A percentile compares a stretch with the other conserved stretches of the same genome.
phyloP scores from a whole-genome alignment of 2,888 invertebrate genomes.

The Troilus luridus region DNA sequence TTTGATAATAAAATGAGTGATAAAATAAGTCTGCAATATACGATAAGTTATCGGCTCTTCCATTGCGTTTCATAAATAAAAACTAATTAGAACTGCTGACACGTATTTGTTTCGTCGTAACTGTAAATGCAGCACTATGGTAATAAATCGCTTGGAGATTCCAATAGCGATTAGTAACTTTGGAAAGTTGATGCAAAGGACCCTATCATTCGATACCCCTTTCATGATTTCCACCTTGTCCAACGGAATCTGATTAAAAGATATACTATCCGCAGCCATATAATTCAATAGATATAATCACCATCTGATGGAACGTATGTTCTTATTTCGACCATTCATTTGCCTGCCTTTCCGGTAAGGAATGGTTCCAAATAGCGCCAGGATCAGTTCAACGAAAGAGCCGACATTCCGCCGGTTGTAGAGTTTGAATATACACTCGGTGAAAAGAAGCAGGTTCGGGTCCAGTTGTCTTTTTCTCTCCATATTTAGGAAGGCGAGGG shows the following conservation, averaged over 20 bases:
- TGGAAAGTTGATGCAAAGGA: not conserved
- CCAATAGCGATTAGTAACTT: not conserved
- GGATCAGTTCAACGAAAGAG: not conserved
- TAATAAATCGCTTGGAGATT: not conserved
- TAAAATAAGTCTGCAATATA: no score
- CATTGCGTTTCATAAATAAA: not conserved
- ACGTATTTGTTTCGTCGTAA: not conserved
- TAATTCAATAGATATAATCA: not conserved
- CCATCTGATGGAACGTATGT: not conserved
- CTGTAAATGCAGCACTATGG: not conserved
- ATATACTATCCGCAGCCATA: not conserved
- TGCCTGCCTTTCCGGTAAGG: not conserved
- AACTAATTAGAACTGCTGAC: not conserved
- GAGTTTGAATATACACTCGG: slow-evolving; percentile 11
- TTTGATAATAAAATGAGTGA: no score
- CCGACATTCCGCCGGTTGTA: not conserved
- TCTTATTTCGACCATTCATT: not conserved
- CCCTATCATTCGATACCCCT: not conserved
- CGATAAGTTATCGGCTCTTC: not conserved
- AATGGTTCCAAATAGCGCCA: not conserved
- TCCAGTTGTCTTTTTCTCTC: slow-evolving; percentile 38
- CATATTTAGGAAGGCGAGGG: slow-evolving; percentile 40
- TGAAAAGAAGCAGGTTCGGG: slow-evolving; percentile 33
- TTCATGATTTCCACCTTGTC: not conserved
- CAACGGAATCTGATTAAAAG: slow-evolving; percentile 13